Evolutionary conservation across 2,888 invertebrate genomes (phyloP), one percentile per base, ranked within the genome.

Genomic region (Troilus luridus): DNA sequence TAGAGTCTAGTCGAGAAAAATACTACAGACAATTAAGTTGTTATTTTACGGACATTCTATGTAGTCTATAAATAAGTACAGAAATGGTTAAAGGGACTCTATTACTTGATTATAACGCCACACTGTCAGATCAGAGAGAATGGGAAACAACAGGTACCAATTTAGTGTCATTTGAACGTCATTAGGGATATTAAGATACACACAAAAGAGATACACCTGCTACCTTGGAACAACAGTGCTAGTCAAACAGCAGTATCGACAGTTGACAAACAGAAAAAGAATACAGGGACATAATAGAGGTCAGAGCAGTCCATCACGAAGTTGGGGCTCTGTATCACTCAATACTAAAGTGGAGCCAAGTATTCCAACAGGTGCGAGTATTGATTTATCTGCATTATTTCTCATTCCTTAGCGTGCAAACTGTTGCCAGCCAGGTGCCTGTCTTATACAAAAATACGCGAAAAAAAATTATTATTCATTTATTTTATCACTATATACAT

Each of bases 371-470:
- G 64, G 64, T 64, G n/a, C n/a, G 10, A n/a, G 11, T 64, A 64
- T 64, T 64, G 64, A 64, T 64, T 64, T 64, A n/a, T 64, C 64
- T 64, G 64, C 64, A 64, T 64, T 64, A 64, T 64, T 64, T 24
- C n/a, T 24, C 24, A 64, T n/a, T 64, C 64, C n/a, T 3, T 64
- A n/a, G 11, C 11, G 24, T 1, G 11, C 64, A 64, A 1, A 64
- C 10, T n/a, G n/a, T 24, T 64, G 14, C 64, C 64, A n/a, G 24
- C 64, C 24, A 24, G 11, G 24, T n/a, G n/a, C 3, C 64, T 11
- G 21, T 19, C 19, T 59, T 62, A 21, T 7, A 0, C 62, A 41
- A 5, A 41, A 41, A 41, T 41, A 41, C 41, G 41, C 41, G 41
- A 41, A 41, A 41, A 41, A 41, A 41, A 41, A n/a, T n/a, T n/a